Evolutionary conservation across 1,140 invertebrate genomes (phyloP).

Genomic region (Heterodera carotae): DNA sequence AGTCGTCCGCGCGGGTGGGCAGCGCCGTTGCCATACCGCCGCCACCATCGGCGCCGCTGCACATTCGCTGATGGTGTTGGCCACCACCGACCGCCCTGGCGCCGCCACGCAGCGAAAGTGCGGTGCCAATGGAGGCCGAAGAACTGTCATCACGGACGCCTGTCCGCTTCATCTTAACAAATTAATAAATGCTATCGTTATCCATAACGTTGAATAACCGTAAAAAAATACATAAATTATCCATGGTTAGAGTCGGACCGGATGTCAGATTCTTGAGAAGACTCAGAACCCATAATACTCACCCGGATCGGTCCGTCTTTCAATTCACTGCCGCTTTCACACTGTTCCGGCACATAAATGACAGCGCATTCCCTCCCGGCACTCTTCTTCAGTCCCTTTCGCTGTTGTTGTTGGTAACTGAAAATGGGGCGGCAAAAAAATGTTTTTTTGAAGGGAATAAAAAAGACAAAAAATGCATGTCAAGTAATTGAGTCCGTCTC

Average conservation of each 20-base stretch:
- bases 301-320: constrained; percentile 52
- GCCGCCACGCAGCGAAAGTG: constrained; percentile 25
- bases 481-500: too few relatives aligned
- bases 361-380: constrained; percentile 38
- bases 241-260: too few relatives aligned
- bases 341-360: constrained; percentile 46
- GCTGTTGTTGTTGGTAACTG: constrained; percentile 41
- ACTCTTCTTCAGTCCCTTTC: constrained; percentile 30
- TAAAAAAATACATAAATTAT: too few relatives aligned
- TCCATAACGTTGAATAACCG: too few relatives aligned
- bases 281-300: too few relatives aligned
- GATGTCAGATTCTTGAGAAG: too few relatives aligned
- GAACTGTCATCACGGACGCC: constrained; percentile 30
- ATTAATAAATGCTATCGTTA: not conserved
- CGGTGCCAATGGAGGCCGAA: constrained; percentile 35
- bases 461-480: too few relatives aligned
- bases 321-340: too few relatives aligned
- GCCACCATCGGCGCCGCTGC: too few relatives aligned
- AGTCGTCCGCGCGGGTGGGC: constrained; percentile 28
- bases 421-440: constrained; percentile 14
- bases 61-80: too few relatives aligned
- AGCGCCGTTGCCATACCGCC: not conserved
- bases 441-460: too few relatives aligned
- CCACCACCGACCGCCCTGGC: not conserved
- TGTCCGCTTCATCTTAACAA: constrained; percentile 42